phyloP scores from a whole-genome alignment of 92 coral and sea anemone genomes.

The Bergia sp. region DNA sequence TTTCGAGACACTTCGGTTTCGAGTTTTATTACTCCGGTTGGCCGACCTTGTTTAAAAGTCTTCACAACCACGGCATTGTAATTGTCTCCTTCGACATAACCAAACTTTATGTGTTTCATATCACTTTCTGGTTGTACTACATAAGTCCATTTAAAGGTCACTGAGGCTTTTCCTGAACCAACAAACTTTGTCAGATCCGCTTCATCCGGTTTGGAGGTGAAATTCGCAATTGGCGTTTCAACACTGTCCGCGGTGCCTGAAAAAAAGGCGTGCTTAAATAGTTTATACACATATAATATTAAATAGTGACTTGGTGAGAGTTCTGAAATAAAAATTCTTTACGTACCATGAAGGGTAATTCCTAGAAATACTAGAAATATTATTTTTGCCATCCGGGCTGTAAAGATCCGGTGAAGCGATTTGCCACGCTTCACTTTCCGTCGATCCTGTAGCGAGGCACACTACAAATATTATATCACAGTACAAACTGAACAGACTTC shows the following conservation, averaged over 20 bases:
- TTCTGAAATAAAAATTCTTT: neutral
- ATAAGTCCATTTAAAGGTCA: slow-evolving; percentile 29
- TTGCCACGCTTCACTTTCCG: slow-evolving; percentile 8
- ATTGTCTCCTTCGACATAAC: neutral
- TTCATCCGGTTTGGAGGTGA: slow-evolving; percentile 30
- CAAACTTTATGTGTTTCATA: slow-evolving; percentile 12
- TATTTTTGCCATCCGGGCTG: slow-evolving; percentile 21
- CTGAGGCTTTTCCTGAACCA: slow-evolving; percentile 23
- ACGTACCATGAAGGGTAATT: slow-evolving; percentile 3
- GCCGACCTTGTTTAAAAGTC: neutral
- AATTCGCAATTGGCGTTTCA: slow-evolving; percentile 3
- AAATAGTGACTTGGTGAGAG: neutral
- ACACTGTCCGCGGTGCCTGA: slow-evolving; percentile 18
- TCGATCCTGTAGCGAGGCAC: neutral
- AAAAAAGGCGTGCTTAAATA: neutral
- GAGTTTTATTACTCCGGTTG: neutral
- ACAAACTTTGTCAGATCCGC: neutral
- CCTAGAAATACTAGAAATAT: slow-evolving; percentile 8
- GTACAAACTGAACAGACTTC: neutral
- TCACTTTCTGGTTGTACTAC: neutral
- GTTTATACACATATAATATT: neutral
- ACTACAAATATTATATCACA: slow-evolving; percentile 1
- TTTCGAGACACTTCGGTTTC: neutral
- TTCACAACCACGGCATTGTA: slow-evolving; percentile 19
- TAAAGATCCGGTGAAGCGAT: neutral